Percentiles rank a stretch among this genome's conserved stretches.
Evolutionary conservation across 1,140 invertebrate genomes (phyloP).

Genomic region (Danaus plexippus): DNA sequence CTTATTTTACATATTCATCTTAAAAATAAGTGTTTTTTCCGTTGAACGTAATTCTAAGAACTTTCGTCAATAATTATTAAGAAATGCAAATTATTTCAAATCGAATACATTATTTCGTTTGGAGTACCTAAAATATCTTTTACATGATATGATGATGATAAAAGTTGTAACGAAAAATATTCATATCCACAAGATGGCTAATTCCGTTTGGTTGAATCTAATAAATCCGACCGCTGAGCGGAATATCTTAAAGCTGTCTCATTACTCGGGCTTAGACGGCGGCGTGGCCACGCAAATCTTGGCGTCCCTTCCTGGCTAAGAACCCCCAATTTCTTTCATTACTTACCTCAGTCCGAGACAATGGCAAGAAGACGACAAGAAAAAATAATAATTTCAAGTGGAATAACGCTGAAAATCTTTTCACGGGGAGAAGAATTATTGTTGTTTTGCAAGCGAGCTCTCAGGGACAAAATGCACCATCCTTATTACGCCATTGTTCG

Average conservation of each 20-base stretch:
- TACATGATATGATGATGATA: not conserved
- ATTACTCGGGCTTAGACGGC: constrained; percentile 62
- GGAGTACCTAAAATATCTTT: no score
- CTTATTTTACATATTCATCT: not conserved
- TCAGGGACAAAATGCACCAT: constrained; percentile 69
- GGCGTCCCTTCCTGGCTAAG: constrained; percentile 49
- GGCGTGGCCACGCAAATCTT: constrained; percentile 64
- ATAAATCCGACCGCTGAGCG: constrained; percentile 54
- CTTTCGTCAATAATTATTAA: no score
- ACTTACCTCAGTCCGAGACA: constrained; percentile 69
- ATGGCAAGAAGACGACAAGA: constrained; percentile 66
- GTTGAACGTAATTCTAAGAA: not conserved
- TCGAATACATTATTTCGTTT: no score
- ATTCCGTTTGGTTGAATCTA: constrained; percentile 56
- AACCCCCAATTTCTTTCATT: constrained; percentile 70
- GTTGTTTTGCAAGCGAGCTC: constrained; percentile 69
- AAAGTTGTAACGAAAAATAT: constrained; percentile 22
- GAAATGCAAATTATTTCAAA: no score
- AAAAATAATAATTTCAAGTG: constrained; percentile 72
- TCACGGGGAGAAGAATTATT: constrained; percentile 69
- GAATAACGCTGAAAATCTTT: constrained; percentile 72
- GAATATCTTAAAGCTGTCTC: constrained; percentile 62
- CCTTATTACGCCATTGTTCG: constrained; percentile 69
- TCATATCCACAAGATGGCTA: constrained; percentile 30
- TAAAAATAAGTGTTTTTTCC: not conserved